Base-by-base conservation (phyloP, 2,113 vertebrate species). In the Anoura caudifer region DNA sequence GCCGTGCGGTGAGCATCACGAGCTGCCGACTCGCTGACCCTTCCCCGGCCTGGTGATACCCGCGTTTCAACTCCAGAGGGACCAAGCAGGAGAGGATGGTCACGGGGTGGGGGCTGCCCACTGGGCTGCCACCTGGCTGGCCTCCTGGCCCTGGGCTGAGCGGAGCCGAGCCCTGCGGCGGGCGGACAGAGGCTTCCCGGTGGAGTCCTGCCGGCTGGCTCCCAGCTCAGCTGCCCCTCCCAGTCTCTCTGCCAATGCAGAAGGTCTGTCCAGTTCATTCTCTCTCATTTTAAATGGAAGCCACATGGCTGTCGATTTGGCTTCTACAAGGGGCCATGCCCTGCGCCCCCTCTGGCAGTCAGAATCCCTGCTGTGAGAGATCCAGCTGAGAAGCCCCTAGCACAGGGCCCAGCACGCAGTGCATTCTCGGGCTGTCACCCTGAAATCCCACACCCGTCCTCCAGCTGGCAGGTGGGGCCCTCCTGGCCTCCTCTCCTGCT, bases 1-100 rank as follows among this genome's bases (percentile, higher is more conserved):
- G 13, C 13, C 7, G 9, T 3, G 0, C 0, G 0, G 61, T 87
- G 67, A 91, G 5, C 16, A 1, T 0, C 22, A 15, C n/a, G 0
- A 12, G 54, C 31, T 2, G 19, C 38, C 2, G 54, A 50, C 19
- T 54, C 20, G 3, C 9, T 41, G 5, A 13, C 15, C 33, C n/a
- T 19, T 16, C 31, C 67, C 61, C 8, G 13, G 9, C 70, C 22
- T 31, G 20, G 19, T 8, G 54, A 24, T 24, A 47, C 7, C 69
- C 36, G 38, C 14, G 33, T 20, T 11, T 47, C n/a, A 72, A 12
- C 33, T 16, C 10, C 56, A 36, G 10, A 19, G 1, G n/a, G 7
- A 24, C 56, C 16, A 7, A 65, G 26, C 0, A 41, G 43, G 31
- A 2, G 75, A 59, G n/a, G 12, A 12, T 26, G 31, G 43, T 3